phyloP scores from a whole-genome alignment of 1,140 invertebrate species.

The Dreissena polymorpha region DNA sequence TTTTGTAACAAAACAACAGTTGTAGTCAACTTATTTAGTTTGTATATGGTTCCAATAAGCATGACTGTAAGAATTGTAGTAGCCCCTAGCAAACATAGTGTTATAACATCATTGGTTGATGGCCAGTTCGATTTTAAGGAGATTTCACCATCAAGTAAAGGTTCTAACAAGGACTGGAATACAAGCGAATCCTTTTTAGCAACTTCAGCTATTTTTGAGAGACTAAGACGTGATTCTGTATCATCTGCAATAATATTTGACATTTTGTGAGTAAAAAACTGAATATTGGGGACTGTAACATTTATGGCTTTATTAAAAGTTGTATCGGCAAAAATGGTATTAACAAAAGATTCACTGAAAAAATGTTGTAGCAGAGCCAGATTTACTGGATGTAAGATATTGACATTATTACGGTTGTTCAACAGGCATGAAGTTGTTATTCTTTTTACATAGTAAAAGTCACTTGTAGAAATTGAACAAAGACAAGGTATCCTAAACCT shows the following conservation, averaged over 20 bases:
- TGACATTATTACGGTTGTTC: slow-evolving; percentile 27
- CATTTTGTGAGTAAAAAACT: slow-evolving; percentile 24
- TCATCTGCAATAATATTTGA: slow-evolving; percentile 8
- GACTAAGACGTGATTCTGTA: slow-evolving; percentile 21
- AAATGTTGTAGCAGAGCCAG: slow-evolving; percentile 38
- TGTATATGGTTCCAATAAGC: too few species aligned
- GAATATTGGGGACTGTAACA: slow-evolving; percentile 13
- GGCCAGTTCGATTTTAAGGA: too few species aligned
- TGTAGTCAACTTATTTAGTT: too few species aligned
- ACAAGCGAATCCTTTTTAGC: slow-evolving; percentile 27
- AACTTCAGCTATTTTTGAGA: slow-evolving; percentile 12
- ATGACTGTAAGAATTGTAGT: too few species aligned
- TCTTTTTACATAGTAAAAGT: slow-evolving; percentile 26
- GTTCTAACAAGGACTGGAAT: too few species aligned
- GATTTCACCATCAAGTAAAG: too few species aligned
- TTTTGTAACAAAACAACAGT: too few species aligned
- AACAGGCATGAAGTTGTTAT: slow-evolving; percentile 44
- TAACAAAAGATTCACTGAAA: slow-evolving; percentile 8
- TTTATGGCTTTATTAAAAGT: slow-evolving; percentile 17
- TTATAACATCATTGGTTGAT: too few species aligned
- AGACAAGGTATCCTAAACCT: slow-evolving; percentile 50
- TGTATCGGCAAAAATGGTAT: slow-evolving; percentile 32
- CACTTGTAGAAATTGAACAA: slow-evolving; percentile 52
- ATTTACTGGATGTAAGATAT: slow-evolving; percentile 32
- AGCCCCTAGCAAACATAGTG: too few species aligned